A percentile compares a stretch with the other conserved stretches of the same genome.
Conservation (phyloP, 2,797 vertebrate genomes). For the Mus caroli region DNA sequence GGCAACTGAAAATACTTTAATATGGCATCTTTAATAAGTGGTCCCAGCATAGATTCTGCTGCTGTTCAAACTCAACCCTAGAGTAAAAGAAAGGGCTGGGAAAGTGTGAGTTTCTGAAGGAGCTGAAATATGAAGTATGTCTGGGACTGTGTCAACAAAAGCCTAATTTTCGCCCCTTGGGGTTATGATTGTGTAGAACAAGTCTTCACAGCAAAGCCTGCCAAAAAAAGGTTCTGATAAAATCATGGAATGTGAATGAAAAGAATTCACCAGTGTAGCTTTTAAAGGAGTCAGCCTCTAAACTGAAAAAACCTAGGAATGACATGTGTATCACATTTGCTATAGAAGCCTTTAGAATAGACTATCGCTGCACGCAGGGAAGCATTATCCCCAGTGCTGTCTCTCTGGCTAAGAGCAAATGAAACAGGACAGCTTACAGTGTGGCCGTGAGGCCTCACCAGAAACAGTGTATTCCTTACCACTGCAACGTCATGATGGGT, state of each 20-base stretch:
- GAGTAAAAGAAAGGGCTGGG: conserved; percentile 73
- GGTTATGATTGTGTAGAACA: conserved; percentile 81
- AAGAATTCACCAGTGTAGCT: conserved; percentile 78
- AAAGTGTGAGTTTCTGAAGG: conserved; percentile 76
- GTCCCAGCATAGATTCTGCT: neutral
- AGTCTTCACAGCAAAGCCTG: conserved; percentile 79
- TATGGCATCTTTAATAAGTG: conserved; percentile 49
- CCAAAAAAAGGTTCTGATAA: conserved; percentile 87
- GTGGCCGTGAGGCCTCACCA: neutral
- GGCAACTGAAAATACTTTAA: conserved; percentile 60
- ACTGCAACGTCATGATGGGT: neutral
- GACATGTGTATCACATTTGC: conserved; percentile 49
- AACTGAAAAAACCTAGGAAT: conserved; percentile 62
- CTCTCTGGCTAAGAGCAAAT: neutral
- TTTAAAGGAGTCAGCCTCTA: conserved; percentile 74
- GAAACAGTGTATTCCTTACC: neutral
- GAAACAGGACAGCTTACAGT: neutral
- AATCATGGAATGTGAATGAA: conserved; percentile 84
- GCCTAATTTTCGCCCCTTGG: conserved; percentile 82
- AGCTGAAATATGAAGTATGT: conserved; percentile 82
- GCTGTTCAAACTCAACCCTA: conserved; percentile 52
- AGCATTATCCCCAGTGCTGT: neutral
- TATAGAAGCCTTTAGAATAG: conserved; percentile 49
- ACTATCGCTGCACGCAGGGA: neutral
- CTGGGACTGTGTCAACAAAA: conserved; percentile 84